Percentiles rank a stretch among this genome's conserved stretches.
phyloP scores from a whole-genome alignment of 2,888 invertebrate genomes.

The Drosophila acutilabella region DNA sequence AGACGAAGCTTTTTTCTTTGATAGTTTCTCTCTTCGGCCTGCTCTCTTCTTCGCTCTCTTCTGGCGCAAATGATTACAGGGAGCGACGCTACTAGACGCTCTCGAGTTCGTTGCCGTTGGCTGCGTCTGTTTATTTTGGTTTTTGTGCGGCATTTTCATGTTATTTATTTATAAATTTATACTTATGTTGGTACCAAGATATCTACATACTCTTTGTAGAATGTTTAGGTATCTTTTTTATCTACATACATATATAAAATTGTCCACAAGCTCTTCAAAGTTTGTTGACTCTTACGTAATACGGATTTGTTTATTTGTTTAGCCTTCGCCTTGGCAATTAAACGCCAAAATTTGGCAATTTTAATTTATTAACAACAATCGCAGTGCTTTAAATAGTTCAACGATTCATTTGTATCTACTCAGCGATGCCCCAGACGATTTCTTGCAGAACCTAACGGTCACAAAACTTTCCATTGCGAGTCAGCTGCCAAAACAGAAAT shows the following conservation, averaged over 20 bases:
- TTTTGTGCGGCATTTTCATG: constrained; percentile 57
- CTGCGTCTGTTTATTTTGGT: constrained; percentile 69
- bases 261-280: constrained; percentile 45
- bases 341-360: constrained; percentile 28
- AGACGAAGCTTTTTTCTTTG: constrained; percentile 28
- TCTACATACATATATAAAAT: constrained; percentile 10
- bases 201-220: not conserved
- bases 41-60: constrained; percentile 10
- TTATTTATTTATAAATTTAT: constrained; percentile 57
- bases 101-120: constrained; percentile 57
- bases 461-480: constrained; percentile 66
- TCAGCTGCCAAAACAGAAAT: constrained; percentile 44
- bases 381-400: constrained; percentile 37
- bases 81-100: constrained; percentile 11
- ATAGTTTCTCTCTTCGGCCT: constrained; percentile 3
- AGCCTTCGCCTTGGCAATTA: constrained; percentile 57
- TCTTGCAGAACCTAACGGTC: constrained; percentile 16
- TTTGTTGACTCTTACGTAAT: constrained; percentile 76
- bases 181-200: constrained; percentile 22
- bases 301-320: constrained; percentile 47
- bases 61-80: constrained; percentile 7
- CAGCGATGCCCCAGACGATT: constrained; percentile 19
- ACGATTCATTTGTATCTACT: constrained; percentile 8
- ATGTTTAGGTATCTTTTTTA: not conserved
- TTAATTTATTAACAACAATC: constrained; percentile 64